Base-by-base conservation (phyloP, 2,888 invertebrate species). In the Rhyacophila evoluta region DNA sequence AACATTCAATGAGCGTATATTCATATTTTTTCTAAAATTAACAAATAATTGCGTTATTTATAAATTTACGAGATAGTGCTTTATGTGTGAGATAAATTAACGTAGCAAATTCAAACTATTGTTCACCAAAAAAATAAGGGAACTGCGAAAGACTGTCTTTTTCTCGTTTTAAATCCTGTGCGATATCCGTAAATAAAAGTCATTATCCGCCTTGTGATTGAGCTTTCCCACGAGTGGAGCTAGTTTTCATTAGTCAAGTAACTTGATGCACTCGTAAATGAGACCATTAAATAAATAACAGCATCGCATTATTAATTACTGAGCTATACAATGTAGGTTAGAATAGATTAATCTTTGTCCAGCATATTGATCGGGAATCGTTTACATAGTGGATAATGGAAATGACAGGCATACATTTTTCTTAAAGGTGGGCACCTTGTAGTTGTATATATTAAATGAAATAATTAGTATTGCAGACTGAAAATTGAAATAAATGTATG, bases 271-370 rank as follows among this genome's bases (percentile, higher is more conserved):
- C 55, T 55, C 19, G 19, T 55, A 55, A 55, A 55, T 55, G 55
- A 55, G 55, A 15, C 55, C 25, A 55, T 55, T 55, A 55, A 55
- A 55, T 25, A 55, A 55, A 55, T 19, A 25, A 55, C 19, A 55
- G 19, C 19, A 55, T 74, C 27, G 38, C 72, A 36, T 41, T 72
- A 77, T 77, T 77, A 77, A 77, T 77, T 77, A 77, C 77, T 77
- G 55, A 77, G 72, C 41, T 41, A 77, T 67, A 77, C 77, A 77
- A 41, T 77, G 77, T 12, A 67, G 33, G 36, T n/a, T 38, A 41
- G 27, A 28, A 74, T 27, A n/a, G 74, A 74, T 74, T n/a, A 27
- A 27, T 28, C 55, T 41, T 12, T 41, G 19, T 27, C 28, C 12
- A 25, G 41, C 19, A 3, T 8, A 25, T 55, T 19, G 12, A 55